Evolutionary conservation across 2,797 vertebrate genomes (phyloP).

Genomic region (Sebastiscus tertius): DNA sequence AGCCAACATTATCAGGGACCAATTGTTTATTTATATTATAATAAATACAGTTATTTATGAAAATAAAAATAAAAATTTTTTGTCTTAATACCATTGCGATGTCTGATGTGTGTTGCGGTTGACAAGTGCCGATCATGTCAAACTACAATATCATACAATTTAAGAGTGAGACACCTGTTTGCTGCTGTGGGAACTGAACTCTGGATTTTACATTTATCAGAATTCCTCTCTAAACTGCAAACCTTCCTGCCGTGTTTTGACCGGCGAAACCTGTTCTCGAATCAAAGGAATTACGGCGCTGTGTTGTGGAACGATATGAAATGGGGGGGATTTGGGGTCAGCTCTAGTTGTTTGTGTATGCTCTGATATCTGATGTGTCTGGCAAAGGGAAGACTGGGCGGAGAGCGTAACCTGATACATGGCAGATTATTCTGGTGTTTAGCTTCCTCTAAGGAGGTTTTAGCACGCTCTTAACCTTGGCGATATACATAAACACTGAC

Average conservation of each 20-base stretch:
- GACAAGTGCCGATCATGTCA: background rate
- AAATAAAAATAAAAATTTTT: no score
- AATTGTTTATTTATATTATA: no score
- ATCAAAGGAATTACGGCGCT: slow-evolving; percentile 12
- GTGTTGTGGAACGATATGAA: background rate
- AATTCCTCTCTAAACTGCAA: slow-evolving; percentile 8
- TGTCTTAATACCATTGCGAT: no score
- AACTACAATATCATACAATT: background rate
- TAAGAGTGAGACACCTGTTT: background rate
- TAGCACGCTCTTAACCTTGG: background rate
- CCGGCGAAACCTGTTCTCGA: background rate
- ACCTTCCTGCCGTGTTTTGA: background rate
- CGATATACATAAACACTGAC: slow-evolving; percentile 35
- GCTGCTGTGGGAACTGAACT: slow-evolving; percentile 16
- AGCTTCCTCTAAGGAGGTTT: slow-evolving; percentile 23
- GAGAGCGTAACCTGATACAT: slow-evolving; percentile 41
- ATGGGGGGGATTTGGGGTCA: background rate
- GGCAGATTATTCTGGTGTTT: slow-evolving; percentile 48
- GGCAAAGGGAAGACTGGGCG: slow-evolving; percentile 8
- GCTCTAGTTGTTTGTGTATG: slow-evolving; percentile 31
- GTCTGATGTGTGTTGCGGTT: background rate
- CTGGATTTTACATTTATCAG: background rate
- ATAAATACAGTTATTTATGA: no score
- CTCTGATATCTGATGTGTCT: slow-evolving; percentile 26
- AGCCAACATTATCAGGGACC: no score